Conservation (phyloP, 2,113 vertebrate genomes). For the Heliornis fulica region DNA sequence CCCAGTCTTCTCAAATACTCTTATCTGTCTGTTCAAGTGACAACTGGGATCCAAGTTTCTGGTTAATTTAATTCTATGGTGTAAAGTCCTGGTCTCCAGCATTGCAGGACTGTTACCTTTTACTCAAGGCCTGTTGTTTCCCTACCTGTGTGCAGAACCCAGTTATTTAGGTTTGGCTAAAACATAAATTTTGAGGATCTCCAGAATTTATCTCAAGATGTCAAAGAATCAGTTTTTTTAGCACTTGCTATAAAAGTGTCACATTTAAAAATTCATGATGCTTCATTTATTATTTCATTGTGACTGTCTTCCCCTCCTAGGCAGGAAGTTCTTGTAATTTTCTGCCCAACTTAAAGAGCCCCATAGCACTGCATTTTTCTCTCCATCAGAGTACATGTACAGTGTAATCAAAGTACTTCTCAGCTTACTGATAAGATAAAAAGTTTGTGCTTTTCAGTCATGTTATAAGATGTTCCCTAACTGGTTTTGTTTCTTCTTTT, state of each 20-base stretch:
- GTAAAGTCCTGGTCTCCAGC: not conserved
- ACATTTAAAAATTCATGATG: not conserved
- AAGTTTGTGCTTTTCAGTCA: not conserved
- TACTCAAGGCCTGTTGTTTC: not conserved
- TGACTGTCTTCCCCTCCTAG: not conserved
- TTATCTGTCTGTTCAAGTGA: not conserved
- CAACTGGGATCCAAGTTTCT: not conserved
- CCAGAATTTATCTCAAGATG: not conserved
- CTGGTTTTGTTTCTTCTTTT: not conserved
- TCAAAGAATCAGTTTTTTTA: not conserved
- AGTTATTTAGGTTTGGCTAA: not conserved
- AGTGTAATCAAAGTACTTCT: not conserved
- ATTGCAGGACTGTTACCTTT: not conserved
- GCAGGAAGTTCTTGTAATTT: not conserved
- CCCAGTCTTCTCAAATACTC: not conserved
- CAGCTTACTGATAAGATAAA: constrained; percentile 1
- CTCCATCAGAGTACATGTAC: not conserved
- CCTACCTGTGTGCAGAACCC: not conserved
- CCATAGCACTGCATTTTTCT: not conserved
- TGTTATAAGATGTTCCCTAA: not conserved
- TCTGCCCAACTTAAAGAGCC: not conserved
- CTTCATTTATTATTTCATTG: not conserved
- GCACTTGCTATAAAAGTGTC: not conserved
- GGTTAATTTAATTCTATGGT: not conserved
- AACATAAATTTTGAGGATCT: not conserved